A percentile compares a stretch with the other conserved stretches of the same genome.
Evolutionary conservation across 1,140 invertebrate genomes (phyloP).

Genomic region (Monomorium pharaonis): DNA sequence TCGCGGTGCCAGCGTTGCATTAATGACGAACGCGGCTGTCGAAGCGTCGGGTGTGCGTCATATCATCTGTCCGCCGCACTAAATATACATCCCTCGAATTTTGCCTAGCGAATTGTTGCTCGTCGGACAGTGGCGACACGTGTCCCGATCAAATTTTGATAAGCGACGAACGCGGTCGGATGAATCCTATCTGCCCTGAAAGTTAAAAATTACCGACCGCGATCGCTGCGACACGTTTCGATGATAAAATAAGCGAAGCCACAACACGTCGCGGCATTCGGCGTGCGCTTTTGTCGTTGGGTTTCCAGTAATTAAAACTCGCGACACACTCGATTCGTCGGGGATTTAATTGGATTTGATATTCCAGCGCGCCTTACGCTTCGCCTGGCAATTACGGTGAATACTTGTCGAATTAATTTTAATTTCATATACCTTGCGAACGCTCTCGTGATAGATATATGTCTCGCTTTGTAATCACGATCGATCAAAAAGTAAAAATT

Average conservation of each 20-base stretch:
- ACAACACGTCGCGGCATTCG: slow-evolving; percentile 3
- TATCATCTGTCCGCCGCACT: slow-evolving; percentile 8
- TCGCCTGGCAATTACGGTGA: not conserved
- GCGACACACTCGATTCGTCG: not conserved
- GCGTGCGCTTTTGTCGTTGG: not conserved
- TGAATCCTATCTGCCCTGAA: slow-evolving; percentile 40
- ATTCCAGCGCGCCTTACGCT: not conserved
- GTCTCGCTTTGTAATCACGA: no score
- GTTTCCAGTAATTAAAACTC: slow-evolving; percentile 21
- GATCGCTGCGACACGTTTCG: slow-evolving; percentile 12
- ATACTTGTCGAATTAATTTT: not conserved
- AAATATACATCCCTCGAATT: slow-evolving; percentile 25
- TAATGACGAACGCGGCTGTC: slow-evolving; percentile 1
- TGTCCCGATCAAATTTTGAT: slow-evolving; percentile 44
- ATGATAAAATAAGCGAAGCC: slow-evolving; percentile 29
- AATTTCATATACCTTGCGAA: no score
- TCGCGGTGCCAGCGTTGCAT: slow-evolving; percentile 14
- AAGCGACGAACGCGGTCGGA: slow-evolving; percentile 27
- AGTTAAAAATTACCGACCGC: slow-evolving; percentile 29
- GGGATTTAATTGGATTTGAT: not conserved
- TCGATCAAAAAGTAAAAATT: no score
- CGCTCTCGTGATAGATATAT: no score
- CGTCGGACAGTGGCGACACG: not conserved
- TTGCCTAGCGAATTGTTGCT: not conserved
- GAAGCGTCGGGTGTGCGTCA: not conserved